phyloP scores from a whole-genome alignment of 2,888 invertebrate species.

The Scaptomyza flava region DNA sequence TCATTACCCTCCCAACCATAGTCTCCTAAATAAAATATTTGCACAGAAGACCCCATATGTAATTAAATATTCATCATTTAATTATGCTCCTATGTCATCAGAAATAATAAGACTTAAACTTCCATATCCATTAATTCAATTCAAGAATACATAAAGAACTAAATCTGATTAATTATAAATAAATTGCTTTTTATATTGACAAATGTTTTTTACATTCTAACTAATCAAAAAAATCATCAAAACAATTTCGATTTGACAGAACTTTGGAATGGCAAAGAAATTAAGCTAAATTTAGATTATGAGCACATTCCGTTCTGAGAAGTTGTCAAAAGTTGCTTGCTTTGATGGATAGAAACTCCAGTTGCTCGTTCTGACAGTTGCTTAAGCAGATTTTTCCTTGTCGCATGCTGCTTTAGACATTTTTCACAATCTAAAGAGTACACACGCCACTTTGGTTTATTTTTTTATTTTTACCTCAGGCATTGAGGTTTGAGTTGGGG shows the following conservation, averaged over 20 bases:
- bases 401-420: constrained; percentile 15
- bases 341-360: constrained; percentile 24
- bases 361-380: constrained; percentile 9
- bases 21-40: too few species aligned
- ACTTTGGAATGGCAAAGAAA: neutral
- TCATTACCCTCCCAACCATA: too few species aligned
- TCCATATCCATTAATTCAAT: too few species aligned
- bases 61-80: too few species aligned
- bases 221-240: neutral
- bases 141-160: constrained; percentile 65
- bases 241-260: neutral
- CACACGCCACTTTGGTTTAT: constrained; percentile 19
- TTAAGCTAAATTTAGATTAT: constrained; percentile 3
- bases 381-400: constrained; percentile 29
- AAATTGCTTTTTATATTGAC: neutral
- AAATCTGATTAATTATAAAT: constrained; percentile 33
- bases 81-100: too few species aligned
- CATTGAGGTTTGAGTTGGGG: constrained; percentile 23
- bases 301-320: constrained; percentile 3
- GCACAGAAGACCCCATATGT: too few species aligned
- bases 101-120: too few species aligned
- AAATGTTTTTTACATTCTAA: neutral
- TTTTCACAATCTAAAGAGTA: constrained; percentile 50
- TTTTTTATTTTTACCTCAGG: constrained; percentile 16
- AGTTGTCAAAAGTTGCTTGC: constrained; percentile 11